phyloP scores from a whole-genome alignment of 2,888 invertebrate species.

The Eupithecia inturbata region DNA sequence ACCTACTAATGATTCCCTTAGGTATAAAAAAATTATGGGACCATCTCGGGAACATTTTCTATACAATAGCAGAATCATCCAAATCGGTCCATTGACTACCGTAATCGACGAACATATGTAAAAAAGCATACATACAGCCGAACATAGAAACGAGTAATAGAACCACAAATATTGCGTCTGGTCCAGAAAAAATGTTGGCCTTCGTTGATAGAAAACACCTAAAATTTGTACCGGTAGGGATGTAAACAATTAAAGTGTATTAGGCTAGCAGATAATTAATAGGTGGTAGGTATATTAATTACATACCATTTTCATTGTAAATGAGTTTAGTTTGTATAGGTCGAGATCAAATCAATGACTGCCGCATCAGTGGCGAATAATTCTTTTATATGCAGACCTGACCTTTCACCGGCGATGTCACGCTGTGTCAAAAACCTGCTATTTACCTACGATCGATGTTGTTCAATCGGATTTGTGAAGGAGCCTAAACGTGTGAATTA shows the following conservation, averaged over 20 bases:
- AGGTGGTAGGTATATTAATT: neutral
- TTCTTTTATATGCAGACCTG: conserved; percentile 71
- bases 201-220: neutral
- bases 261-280: neutral
- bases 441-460: conserved; percentile 15
- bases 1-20: too few relatives aligned
- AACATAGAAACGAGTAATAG: neutral
- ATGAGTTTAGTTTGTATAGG: conserved; percentile 57
- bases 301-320: conserved; percentile 77
- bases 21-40: neutral
- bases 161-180: too few relatives aligned
- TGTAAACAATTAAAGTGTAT: neutral
- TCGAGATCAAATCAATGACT: conserved; percentile 69
- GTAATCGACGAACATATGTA: neutral
- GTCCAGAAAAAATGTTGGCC: neutral
- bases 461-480: conserved; percentile 19
- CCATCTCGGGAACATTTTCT: neutral
- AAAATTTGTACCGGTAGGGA: too few relatives aligned
- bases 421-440: conserved; percentile 26
- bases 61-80: neutral
- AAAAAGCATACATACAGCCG: neutral
- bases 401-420: conserved; percentile 63
- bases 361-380: conserved; percentile 62
- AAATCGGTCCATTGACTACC: neutral
- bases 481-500: conserved; percentile 2